Evolutionary conservation across 2,888 invertebrate species (phyloP).

Genomic region (Phalera bucephala): DNA sequence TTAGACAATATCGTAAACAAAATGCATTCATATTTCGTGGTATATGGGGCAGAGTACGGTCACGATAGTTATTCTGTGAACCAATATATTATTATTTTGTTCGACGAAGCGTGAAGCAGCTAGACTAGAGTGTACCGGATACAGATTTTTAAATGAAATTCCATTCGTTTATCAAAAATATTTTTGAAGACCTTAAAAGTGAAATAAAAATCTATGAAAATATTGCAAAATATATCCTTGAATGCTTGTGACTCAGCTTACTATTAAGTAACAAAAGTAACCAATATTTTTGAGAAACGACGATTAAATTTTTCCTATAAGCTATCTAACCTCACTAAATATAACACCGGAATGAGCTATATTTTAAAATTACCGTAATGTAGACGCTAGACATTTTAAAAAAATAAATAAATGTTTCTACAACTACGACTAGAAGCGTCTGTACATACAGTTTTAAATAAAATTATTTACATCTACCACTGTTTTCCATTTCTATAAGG

Average conservation of each 20-base stretch:
- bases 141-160: constrained; percentile 61
- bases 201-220: too few relatives aligned
- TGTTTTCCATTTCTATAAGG: constrained; percentile 10
- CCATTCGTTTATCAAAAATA: constrained; percentile 47
- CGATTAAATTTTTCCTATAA: constrained; percentile 6
- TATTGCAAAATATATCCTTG: too few relatives aligned
- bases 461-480: constrained; percentile 30
- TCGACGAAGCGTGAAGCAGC: constrained; percentile 51
- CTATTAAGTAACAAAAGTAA: too few relatives aligned
- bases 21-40: constrained; percentile 16
- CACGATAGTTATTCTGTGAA: constrained; percentile 32
- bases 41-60: constrained; percentile 30
- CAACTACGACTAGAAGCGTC: constrained; percentile 34
- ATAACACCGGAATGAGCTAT: constrained; percentile 17
- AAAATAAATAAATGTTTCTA: constrained; percentile 43
- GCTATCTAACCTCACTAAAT: constrained; percentile 6
- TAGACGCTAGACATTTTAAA: constrained; percentile 30
- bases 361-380: constrained; percentile 14
- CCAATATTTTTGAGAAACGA: too few relatives aligned
- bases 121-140: constrained; percentile 47
- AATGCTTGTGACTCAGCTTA: too few relatives aligned
- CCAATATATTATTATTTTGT: constrained; percentile 63
- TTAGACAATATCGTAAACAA: constrained; percentile 14
- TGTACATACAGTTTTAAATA: constrained; percentile 28
- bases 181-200: constrained; percentile 48